Base-by-base conservation (phyloP, 2,888 invertebrate genomes). In the Chrysolina haemoptera region DNA sequence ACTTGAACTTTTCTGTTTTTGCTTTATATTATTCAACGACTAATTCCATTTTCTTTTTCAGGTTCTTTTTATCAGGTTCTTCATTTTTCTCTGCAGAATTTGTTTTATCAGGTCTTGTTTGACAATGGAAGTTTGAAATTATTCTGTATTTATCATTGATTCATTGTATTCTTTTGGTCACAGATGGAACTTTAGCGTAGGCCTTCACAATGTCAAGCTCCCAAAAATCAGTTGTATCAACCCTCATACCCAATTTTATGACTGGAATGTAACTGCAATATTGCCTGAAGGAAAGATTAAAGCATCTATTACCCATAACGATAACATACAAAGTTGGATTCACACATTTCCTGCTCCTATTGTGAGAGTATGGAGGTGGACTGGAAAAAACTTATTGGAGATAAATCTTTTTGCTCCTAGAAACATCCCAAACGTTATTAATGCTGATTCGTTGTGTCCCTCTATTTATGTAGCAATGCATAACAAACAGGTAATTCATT, bases 121-220 rank as follows among this genome's bases (percentile, higher is more conserved):
- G 14, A 14, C 11, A 43, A 65, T 63, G 41, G 22, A 35, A 35
- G 8, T 22, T 27, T 62, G 22, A 62, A 27, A 62, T 14, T 55
- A 22, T 55, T 12, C 20, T 12, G 5, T 20, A 55, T 65, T 43
- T 48, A 1, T 12, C 14, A 53, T 20, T 18, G 20, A 20, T 53
- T 8, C 11, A 53, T 18, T 20, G 9, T 62, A 63, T 55, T 65
- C 78, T 84, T 81, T 35, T 35, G 35, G 35, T 35, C 35, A 77
- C 89, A 89, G 97, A 85, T 98, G 98, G 98, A 98, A 98, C 89
- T 98, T 97, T 87, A 97, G 97, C 87, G 98, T 98, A 22, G 97
- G 95, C 0, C 94, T 95, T 80, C 96, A 97, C 87, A 94, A 97
- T 80, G 85, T 98, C 66, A 93, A 93, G 70, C 73, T 93, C 83